These are phyloP conservation scores for Strix uralensis DNA, from an alignment of 2,113 vertebrate genomes.

Conservation along the genomic window DNA sequence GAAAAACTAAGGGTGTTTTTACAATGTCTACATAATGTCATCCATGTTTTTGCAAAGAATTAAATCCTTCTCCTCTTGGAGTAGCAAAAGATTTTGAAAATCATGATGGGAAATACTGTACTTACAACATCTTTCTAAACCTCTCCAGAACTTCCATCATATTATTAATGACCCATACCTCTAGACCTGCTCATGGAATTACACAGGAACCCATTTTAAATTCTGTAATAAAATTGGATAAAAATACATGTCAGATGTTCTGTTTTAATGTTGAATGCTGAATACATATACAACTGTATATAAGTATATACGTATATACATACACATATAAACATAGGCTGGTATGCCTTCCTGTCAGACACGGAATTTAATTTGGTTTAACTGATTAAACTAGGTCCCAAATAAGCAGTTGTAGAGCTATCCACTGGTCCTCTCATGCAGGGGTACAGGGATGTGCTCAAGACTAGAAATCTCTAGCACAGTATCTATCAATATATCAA, in stretches of 20 bases:
- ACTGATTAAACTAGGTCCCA: background rate
- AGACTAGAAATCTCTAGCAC: background rate
- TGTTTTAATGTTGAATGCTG: background rate
- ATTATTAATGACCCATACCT: background rate
- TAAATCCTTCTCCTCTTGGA: background rate
- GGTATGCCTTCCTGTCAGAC: background rate
- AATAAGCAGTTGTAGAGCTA: background rate
- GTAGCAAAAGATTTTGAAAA: background rate
- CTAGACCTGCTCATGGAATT: background rate
- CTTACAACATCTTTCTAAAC: background rate
- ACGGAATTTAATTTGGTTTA: background rate
- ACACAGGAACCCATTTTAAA: background rate
- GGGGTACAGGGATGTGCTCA: background rate
- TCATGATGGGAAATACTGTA: background rate
- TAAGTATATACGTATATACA: background rate
- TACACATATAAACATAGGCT: background rate
- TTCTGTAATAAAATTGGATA: background rate
- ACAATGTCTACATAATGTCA: background rate
- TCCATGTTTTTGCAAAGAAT: background rate
- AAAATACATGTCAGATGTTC: background rate
- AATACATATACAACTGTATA: background rate
- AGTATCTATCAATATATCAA: background rate
- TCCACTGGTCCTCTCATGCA: background rate
- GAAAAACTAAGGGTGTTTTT: constrained; percentile 8
- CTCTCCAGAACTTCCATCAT: background rate